Conservation (phyloP, 2,113 vertebrate genomes). For the Alaudala cheleensis region DNA sequence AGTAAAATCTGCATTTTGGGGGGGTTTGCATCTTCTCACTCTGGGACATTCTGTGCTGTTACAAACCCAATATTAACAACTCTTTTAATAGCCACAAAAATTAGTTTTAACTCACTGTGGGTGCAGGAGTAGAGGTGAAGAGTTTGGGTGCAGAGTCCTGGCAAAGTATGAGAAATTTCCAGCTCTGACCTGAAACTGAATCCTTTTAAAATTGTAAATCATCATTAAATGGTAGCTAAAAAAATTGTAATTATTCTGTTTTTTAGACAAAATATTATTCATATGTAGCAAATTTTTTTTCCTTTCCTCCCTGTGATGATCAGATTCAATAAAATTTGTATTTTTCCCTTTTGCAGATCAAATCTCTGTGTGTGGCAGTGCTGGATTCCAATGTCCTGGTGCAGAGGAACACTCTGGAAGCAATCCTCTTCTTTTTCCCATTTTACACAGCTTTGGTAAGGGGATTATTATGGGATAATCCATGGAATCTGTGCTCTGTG, state of each 20-base stretch:
- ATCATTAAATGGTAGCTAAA: background rate
- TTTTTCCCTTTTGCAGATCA: constrained; percentile 75
- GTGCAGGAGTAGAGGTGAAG: too few relatives aligned
- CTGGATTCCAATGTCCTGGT: constrained; percentile 94
- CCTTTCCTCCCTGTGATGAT: background rate
- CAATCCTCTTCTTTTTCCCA: constrained; percentile 93
- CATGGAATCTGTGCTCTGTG: background rate
- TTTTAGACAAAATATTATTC: background rate
- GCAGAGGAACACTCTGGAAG: constrained; percentile 93
- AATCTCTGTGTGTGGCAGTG: constrained; percentile 84
- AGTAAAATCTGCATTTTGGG: too few relatives aligned
- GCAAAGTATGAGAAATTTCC: too few relatives aligned
- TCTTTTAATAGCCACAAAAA: too few relatives aligned
- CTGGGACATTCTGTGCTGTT: too few relatives aligned
- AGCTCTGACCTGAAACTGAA: too few relatives aligned
- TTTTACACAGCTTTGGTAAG: constrained; percentile 87
- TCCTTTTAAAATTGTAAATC: too few relatives aligned
- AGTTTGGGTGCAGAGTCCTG: too few relatives aligned
- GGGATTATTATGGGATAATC: background rate
- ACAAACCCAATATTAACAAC: too few relatives aligned
- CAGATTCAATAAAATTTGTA: background rate
- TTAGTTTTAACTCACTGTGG: too few relatives aligned
- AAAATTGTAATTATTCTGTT: background rate
- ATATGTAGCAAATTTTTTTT: background rate
- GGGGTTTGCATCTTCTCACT: too few relatives aligned